Evolutionary conservation across 2,113 vertebrate species (phyloP).

Genomic region (Aythya baeri): DNA sequence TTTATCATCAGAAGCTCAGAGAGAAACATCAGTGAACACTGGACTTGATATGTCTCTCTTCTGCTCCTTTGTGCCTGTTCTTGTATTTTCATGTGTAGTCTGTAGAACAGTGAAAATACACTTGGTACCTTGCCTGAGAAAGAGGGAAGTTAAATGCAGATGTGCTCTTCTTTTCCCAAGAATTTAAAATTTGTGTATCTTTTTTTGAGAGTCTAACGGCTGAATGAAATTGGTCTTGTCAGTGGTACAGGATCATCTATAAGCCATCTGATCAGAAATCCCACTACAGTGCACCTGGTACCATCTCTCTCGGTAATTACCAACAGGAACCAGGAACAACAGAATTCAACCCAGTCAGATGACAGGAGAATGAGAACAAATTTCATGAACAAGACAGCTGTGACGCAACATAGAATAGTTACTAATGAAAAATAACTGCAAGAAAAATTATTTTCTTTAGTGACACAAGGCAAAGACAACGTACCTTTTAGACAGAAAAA

Average conservation of each 20-base stretch:
- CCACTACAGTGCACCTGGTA: background rate
- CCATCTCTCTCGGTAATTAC: background rate
- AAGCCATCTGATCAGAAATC: background rate
- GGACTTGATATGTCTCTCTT: background rate
- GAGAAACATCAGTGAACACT: background rate
- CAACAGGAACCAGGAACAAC: background rate
- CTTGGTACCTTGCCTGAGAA: background rate
- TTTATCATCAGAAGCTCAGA: background rate
- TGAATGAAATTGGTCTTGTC: background rate
- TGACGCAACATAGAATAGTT: background rate
- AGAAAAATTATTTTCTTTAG: background rate
- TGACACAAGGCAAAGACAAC: conserved; percentile 42
- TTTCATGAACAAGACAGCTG: background rate
- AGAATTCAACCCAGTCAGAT: background rate
- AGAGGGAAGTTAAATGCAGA: background rate
- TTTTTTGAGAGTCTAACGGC: background rate
- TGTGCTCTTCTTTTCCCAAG: background rate
- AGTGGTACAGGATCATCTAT: background rate
- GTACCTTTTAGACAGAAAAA: conserved; percentile 80
- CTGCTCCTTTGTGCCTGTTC: background rate
- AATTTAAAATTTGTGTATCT: background rate
- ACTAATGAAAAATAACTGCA: background rate
- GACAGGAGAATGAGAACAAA: background rate
- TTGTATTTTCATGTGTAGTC: background rate
- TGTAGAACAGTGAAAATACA: background rate